Evolutionary conservation across 2,113 vertebrate species (phyloP).

Genomic region (Thunnus maccoyii): DNA sequence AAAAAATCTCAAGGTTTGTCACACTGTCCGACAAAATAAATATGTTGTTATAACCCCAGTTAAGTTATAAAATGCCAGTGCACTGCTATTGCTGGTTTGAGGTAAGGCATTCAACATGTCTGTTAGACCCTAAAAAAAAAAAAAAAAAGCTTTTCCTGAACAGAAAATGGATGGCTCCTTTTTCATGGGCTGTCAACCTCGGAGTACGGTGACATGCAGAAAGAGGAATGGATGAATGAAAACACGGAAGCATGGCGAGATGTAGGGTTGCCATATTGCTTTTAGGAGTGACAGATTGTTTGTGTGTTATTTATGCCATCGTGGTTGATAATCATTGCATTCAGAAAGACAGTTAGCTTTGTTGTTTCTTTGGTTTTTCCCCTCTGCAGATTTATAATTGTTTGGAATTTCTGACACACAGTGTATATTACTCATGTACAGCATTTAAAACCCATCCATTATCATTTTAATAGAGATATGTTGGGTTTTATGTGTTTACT

Average conservation of each 20-base stretch:
- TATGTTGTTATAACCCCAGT: conserved; percentile 19
- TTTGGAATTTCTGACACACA: background rate
- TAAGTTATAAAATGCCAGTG: conserved; percentile 27
- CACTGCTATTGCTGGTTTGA: background rate
- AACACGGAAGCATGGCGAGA: conserved; percentile 1
- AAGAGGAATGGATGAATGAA: conserved; percentile 27
- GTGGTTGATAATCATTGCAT: conserved; percentile 8
- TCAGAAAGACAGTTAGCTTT: background rate
- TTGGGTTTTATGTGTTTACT: no score
- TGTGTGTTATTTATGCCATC: background rate
- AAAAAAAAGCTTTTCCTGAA: conserved; percentile 14
- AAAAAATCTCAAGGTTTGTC: conserved; percentile 15
- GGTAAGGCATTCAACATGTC: conserved; percentile 3
- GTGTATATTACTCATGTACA: no score
- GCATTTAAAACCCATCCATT: no score
- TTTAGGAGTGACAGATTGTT: conserved; percentile 5
- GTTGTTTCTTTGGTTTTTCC: background rate
- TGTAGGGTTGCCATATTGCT: background rate
- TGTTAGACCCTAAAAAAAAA: conserved; percentile 8
- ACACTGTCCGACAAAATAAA: conserved; percentile 34
- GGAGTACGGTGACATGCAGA: background rate
- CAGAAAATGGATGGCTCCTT: conserved; percentile 46
- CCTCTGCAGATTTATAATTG: background rate
- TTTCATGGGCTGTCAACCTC: conserved; percentile 53
- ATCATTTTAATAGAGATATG: no score